Evolutionary conservation across 2,113 vertebrate species (phyloP).

Genomic region (Eleginops maclovinus): DNA sequence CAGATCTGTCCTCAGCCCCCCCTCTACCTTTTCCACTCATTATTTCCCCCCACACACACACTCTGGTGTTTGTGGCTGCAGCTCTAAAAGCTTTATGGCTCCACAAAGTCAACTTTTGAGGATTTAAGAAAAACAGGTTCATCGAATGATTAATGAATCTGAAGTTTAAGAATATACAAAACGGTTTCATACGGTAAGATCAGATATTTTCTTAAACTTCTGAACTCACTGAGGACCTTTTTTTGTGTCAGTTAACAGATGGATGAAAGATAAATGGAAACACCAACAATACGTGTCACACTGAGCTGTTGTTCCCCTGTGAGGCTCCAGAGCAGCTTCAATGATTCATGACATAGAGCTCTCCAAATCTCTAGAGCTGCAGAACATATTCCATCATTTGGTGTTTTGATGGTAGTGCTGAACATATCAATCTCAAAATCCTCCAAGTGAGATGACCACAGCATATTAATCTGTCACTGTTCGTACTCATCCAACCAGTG

Average conservation of each 20-base stretch:
- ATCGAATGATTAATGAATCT: background rate
- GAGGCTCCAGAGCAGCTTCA: too few species aligned
- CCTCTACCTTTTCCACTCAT: background rate
- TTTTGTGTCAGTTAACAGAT: background rate
- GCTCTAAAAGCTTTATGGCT: background rate
- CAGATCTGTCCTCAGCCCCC: conserved; percentile 28
- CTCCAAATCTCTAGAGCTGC: too few species aligned
- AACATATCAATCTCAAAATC: too few species aligned
- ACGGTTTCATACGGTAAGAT: background rate
- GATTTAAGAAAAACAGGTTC: background rate
- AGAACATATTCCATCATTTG: too few species aligned
- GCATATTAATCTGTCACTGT: background rate
- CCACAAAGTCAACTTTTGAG: background rate
- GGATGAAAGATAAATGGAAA: background rate
- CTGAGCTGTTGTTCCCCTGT: too few species aligned
- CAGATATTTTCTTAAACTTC: background rate
- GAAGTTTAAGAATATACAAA: background rate
- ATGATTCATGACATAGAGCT: too few species aligned
- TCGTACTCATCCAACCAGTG: too few species aligned
- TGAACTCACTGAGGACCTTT: background rate
- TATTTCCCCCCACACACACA: background rate
- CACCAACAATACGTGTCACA: too few species aligned
- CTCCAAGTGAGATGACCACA: background rate
- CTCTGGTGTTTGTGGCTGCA: background rate
- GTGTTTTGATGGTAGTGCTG: too few species aligned